Evolutionary conservation across 2,888 invertebrate genomes (phyloP).

Genomic region (Drosophila fungiperda): DNA sequence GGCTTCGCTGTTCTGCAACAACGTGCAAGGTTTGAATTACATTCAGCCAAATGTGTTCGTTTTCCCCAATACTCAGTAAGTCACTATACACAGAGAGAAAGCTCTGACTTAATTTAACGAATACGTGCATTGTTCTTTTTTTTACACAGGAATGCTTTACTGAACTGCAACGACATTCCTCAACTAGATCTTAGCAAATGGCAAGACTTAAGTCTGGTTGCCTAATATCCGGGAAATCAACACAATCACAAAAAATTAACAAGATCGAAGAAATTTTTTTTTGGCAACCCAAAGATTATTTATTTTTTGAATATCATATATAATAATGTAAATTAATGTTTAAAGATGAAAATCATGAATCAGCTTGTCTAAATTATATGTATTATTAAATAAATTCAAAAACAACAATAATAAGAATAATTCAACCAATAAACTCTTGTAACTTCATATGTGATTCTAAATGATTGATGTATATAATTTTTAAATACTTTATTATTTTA

Average conservation of each 20-base stretch:
- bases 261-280: neutral
- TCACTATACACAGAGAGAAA: neutral
- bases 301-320: neutral
- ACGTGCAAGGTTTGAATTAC: slow-evolving; percentile 87
- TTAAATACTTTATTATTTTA: neutral
- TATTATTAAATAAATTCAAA: no score
- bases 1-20: slow-evolving; percentile 91
- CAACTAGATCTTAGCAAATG: slow-evolving; percentile 75
- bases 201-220: slow-evolving; percentile 65
- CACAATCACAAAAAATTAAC: neutral
- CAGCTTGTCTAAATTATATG: neutral
- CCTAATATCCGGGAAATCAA: slow-evolving; percentile 3
- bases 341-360: neutral
- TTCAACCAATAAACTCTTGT: neutral
- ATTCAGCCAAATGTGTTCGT: slow-evolving; percentile 86
- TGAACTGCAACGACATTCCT: slow-evolving; percentile 68
- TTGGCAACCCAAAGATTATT: neutral
- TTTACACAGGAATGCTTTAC: slow-evolving; percentile 63
- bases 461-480: neutral
- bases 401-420: neutral
- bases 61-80: slow-evolving; percentile 72
- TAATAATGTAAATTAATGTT: neutral
- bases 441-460: neutral
- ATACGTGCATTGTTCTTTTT: neutral
- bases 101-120: no score